Evolutionary conservation across 2,797 vertebrate genomes (phyloP), one percentile per base, ranked within the genome.

Genomic region (Taeniopygia guttata): DNA sequence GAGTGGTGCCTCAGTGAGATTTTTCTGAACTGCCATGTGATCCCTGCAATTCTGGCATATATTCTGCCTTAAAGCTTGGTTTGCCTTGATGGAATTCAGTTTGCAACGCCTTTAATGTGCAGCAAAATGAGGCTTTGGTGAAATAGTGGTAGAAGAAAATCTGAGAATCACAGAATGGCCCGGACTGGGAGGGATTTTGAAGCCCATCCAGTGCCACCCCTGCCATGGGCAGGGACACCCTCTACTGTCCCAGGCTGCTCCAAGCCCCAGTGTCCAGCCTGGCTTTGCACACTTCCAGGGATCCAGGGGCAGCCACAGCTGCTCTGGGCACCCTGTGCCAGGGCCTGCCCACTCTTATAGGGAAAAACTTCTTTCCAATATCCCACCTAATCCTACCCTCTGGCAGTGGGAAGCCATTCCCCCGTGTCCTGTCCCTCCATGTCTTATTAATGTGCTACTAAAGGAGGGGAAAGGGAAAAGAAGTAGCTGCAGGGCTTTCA

Each of bases 231-330:
- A 72, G 45, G 27, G 19, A 45, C 27, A 21, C 9, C 9, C 73
- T 1, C 45, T 29, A 21, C 8, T 3, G 0, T 17, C 29, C 54
- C 62, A 67, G 26, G 10, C 0, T 34, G 60, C 52, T 51, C 10
- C 36, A 8, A 59, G 19, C 4, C 16, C 12, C 42, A 42, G 18
- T 1, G 0, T 45, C 46, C 55, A 54, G 0, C 32, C 45, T 38
- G 23, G 11, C 45, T 6, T 21, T 10, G 52, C 45, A 0, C n/a
- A 25, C n/a, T 17, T 0, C 13, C 76, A 80, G 45, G 56, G 56
- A 48, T 54, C 36, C 54, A 42, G n/a, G 32, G 36, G 6, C 27
- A 56, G 43, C 22, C 67, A 38, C 43, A 79, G 45, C 59, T 38
- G 0, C 51, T 55, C 84, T 63, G 49, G 21, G 5, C 4, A 42